phyloP scores from a whole-genome alignment of 2,797 vertebrate genomes.

The Sparus aurata region DNA sequence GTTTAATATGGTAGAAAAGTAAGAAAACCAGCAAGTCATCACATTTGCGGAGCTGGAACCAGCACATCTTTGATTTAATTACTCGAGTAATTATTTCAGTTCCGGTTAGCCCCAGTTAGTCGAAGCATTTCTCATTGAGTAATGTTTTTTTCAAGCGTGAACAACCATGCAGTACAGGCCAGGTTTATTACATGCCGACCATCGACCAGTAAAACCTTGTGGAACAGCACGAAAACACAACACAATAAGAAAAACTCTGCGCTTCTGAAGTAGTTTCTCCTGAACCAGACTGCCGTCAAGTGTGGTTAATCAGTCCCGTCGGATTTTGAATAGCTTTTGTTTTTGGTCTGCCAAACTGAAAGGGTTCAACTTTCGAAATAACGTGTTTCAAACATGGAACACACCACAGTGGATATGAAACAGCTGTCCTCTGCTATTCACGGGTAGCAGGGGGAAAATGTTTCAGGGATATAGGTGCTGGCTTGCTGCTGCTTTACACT shows the following conservation, averaged over 20 bases:
- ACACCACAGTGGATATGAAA: not conserved
- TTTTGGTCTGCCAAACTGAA: not conserved
- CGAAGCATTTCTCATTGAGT: not conserved
- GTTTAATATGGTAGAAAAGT: too few relatives aligned
- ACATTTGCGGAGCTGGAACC: not conserved
- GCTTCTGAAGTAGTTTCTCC: not conserved
- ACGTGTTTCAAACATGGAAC: not conserved
- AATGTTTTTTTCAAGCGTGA: too few relatives aligned
- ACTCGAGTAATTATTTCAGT: not conserved
- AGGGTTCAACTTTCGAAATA: not conserved
- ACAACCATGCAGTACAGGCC: not conserved
- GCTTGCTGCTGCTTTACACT: slow-evolving; percentile 29
- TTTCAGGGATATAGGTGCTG: slow-evolving; percentile 20
- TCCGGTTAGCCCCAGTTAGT: not conserved
- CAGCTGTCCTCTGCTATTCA: slow-evolving; percentile 4
- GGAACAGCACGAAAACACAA: not conserved
- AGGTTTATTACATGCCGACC: not conserved
- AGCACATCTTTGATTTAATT: not conserved
- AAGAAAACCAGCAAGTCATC: not conserved
- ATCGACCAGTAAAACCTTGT: not conserved
- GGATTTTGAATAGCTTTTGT: not conserved
- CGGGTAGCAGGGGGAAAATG: slow-evolving; percentile 10
- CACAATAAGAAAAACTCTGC: not conserved
- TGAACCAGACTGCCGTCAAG: not conserved
- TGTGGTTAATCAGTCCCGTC: not conserved